Base-by-base conservation (phyloP, 2,113 vertebrate species). In the Dicerorhinus sumatrensis region DNA sequence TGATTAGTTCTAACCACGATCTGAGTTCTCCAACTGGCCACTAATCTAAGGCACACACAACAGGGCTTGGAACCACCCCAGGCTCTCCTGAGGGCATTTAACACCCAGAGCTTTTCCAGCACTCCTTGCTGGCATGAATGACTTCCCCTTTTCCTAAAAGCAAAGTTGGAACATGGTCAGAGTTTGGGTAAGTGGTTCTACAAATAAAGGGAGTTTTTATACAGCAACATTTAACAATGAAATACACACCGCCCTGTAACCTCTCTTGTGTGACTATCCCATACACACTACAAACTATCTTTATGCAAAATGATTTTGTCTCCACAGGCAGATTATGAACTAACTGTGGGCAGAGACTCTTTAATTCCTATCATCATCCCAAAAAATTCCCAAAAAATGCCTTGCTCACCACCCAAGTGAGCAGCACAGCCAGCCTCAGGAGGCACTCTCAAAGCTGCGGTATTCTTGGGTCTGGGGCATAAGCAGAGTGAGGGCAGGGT, bases 1-100 rank as follows among this genome's bases (percentile, higher is more conserved):
- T 9, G 17, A 18, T 4, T 7, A 0, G 21, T 29, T 13, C 18
- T 1, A 7, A 33, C 9, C 23, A 16, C 13, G 11, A 1, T 2
- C 5, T 1, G 27, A 10, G 23, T 2, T 4, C 20, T 76, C 48
- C 4, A 3, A n/a, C 6, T 6, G 2, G 70, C 80, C 39, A 36
- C 63, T 33, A 0, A 13, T 3, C 48, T 27, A 23, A 12, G 0
- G 11, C 13, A 46, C 29, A 18, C 13, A 14, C 23, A 0, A 13
- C 25, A 67, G 46, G 21, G 54, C 67, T 1, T 8, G 67, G 31
- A 36, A 29, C 9, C 39, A 46, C 14, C 60, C 54, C 23, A 33
- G 23, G 9, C 58, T 11, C 20, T n/a, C 82, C 63, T 36, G 4
- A 0, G n/a, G 33, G 33, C 33, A 39, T 29, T 3, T 20, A 18